phyloP scores from a whole-genome alignment of 2,113 vertebrate genomes.

The Hypomesus transpacificus region DNA sequence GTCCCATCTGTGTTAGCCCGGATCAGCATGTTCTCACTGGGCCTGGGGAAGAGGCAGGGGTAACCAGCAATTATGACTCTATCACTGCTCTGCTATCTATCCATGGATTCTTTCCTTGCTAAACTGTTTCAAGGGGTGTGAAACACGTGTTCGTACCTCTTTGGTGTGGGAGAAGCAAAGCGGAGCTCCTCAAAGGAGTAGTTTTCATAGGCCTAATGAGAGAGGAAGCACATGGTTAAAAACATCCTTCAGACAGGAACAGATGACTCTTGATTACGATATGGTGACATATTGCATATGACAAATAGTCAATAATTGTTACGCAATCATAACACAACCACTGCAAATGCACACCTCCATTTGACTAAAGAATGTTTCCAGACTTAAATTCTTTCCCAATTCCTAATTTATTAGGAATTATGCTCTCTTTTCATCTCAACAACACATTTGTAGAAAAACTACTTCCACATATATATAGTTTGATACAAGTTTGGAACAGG shows the following conservation, averaged over 20 bases:
- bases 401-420: no score
- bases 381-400: background rate
- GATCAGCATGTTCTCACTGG: constrained; percentile 99
- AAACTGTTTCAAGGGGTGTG: no score
- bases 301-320: no score
- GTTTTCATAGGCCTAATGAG: constrained; percentile 90
- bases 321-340: no score
- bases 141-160: constrained; percentile 75
- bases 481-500: no score
- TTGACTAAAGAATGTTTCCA: background rate
- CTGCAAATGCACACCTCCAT: no score
- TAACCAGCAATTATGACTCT: background rate
- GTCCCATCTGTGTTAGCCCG: constrained; percentile 97
- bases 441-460: no score
- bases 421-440: no score
- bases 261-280: background rate
- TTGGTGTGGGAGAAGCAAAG: constrained; percentile 97
- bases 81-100: background rate
- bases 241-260: background rate
- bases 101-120: no score
- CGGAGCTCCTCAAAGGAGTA: constrained; percentile 98
- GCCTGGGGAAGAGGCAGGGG: constrained; percentile 68
- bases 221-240: background rate
- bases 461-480: no score
- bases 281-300: no score